A percentile compares a stretch with the other conserved stretches of the same genome.
Conservation (phyloP, 2,113 vertebrate genomes). For the Myiopsitta monachus region DNA sequence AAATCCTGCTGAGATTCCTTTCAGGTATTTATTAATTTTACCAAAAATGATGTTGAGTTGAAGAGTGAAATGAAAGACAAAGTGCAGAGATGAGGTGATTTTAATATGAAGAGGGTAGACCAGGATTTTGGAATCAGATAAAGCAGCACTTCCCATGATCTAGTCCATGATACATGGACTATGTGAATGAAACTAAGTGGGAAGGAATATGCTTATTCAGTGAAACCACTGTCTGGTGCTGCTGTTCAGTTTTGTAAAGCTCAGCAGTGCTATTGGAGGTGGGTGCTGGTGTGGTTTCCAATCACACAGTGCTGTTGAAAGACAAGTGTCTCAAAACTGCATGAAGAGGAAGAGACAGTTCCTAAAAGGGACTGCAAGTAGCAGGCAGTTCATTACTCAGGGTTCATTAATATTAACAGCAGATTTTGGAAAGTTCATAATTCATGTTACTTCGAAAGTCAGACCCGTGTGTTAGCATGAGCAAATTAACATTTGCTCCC, state of each 20-base stretch:
- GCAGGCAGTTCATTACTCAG: background rate
- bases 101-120: background rate
- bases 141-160: background rate
- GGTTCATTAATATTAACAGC: background rate
- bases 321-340: background rate
- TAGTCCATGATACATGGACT: background rate
- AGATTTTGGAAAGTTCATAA: background rate
- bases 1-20: background rate
- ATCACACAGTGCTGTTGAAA: background rate
- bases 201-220: background rate
- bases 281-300: background rate
- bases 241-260: background rate
- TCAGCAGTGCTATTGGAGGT: background rate
- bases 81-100: background rate
- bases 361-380: background rate
- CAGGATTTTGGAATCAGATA: background rate
- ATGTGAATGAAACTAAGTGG: background rate
- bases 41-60: background rate
- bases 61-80: background rate
- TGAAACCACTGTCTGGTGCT: background rate
- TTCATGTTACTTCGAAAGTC: background rate
- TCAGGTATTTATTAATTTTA: background rate
- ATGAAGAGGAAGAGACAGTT: background rate
- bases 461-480: background rate
- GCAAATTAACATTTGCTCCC: background rate